Conservation (phyloP, 2,113 vertebrate species). For the Ivindomyrus marchei region DNA sequence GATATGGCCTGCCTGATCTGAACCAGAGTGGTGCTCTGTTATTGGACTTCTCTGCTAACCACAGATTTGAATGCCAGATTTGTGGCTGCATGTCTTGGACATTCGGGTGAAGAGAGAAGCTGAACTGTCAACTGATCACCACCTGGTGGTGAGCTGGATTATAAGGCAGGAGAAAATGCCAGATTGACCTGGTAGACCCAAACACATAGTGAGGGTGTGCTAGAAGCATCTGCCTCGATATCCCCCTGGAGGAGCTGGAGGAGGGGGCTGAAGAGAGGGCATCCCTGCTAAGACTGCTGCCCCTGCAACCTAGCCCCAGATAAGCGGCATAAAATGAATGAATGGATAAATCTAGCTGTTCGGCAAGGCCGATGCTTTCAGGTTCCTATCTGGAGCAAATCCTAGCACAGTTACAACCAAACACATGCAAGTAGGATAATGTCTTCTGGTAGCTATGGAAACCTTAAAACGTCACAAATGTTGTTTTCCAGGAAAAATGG, state of each 20-base stretch:
- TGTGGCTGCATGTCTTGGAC: background rate
- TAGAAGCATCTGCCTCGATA: background rate
- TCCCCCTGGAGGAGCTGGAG: background rate
- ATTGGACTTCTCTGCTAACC: background rate
- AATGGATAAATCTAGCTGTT: background rate
- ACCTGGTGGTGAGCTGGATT: background rate
- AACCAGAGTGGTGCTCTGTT: background rate
- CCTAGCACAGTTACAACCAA: background rate
- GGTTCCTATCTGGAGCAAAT: slow-evolving; percentile 3
- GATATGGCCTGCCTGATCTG: background rate
- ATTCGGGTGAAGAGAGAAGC: background rate
- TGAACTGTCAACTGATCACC: background rate
- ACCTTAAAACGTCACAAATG: slow-evolving; percentile 36
- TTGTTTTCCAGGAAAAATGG: slow-evolving; percentile 28
- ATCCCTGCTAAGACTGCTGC: background rate
- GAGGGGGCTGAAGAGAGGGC: background rate
- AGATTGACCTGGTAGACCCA: background rate
- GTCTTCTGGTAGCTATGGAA: slow-evolving; percentile 62
- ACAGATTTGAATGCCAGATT: background rate
- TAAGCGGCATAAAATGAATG: background rate
- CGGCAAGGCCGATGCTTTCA: slow-evolving; percentile 36
- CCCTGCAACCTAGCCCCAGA: background rate
- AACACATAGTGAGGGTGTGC: background rate
- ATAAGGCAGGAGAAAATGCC: background rate
- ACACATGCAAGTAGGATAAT: slow-evolving; percentile 12